These are phyloP conservation scores for Diaphora mendica DNA, from an alignment of 2,888 invertebrate species.

Conservation along the genomic window DNA sequence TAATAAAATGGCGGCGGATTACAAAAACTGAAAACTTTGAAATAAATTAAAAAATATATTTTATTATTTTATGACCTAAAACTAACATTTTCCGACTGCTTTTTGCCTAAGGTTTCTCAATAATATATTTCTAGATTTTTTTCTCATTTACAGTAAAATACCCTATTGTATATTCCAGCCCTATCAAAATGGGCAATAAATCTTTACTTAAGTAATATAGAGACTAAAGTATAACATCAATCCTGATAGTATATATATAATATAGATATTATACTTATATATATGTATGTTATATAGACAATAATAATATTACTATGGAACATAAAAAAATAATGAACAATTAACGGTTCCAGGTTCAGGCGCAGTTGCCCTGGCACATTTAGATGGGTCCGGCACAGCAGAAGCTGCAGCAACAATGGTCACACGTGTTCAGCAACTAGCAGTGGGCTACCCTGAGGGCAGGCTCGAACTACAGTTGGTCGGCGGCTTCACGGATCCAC, in stretches of 20 bases:
- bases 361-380: conserved; percentile 93
- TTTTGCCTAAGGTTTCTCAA: too few species aligned
- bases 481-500: conserved; percentile 96
- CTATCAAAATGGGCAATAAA: too few species aligned
- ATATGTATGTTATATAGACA: too few species aligned
- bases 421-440: conserved; percentile 94
- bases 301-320: background rate
- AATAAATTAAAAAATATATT: too few species aligned
- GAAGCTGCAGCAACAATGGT: conserved; percentile 94
- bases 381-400: conserved; percentile 94
- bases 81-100: too few species aligned
- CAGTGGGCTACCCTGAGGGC: conserved; percentile 94
- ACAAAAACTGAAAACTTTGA: too few species aligned
- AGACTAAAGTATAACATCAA: background rate
- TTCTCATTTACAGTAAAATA: too few species aligned
- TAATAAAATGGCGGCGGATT: too few species aligned
- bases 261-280: too few species aligned
- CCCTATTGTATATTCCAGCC: too few species aligned
- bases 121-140: too few species aligned
- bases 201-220: background rate
- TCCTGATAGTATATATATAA: background rate
- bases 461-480: conserved; percentile 95
- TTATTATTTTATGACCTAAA: too few species aligned
- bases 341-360: conserved; percentile 90
- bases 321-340: background rate